Evolutionary conservation across 2,797 vertebrate species (phyloP).

Genomic region (Pangasius krempfi): DNA sequence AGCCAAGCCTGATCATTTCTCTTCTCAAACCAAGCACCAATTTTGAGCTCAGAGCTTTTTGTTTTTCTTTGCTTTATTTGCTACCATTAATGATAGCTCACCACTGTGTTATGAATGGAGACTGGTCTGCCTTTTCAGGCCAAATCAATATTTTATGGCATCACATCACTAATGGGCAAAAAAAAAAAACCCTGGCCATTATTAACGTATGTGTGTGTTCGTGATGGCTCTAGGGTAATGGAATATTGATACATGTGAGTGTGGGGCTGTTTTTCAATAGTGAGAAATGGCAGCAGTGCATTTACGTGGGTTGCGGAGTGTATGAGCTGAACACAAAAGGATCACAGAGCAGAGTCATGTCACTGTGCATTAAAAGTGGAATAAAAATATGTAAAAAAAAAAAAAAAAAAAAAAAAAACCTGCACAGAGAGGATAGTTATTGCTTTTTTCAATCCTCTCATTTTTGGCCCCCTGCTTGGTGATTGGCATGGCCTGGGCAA

Average conservation of each 20-base stretch:
- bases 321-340: slow-evolving; percentile 37
- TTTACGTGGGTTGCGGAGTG: background rate
- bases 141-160: slow-evolving; percentile 53
- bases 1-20: slow-evolving; percentile 21
- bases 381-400: slow-evolving; percentile 3
- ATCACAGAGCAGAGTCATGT: slow-evolving; percentile 28
- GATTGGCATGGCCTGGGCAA: slow-evolving; percentile 40
- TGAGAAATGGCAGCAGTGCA: slow-evolving; percentile 26
- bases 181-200: background rate
- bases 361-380: slow-evolving; percentile 33
- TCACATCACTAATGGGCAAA: slow-evolving; percentile 44
- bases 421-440: slow-evolving; percentile 28
- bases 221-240: slow-evolving; percentile 42
- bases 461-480: slow-evolving; percentile 26
- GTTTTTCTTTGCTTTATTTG: slow-evolving; percentile 45
- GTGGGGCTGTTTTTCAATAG: slow-evolving; percentile 33
- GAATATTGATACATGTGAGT: slow-evolving; percentile 44
- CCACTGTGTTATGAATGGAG: slow-evolving; percentile 47
- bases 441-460: background rate
- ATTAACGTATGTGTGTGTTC: slow-evolving; percentile 28
- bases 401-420: background rate
- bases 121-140: slow-evolving; percentile 55
- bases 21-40: slow-evolving; percentile 50
- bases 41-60: slow-evolving; percentile 50
- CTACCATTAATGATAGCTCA: slow-evolving; percentile 52